Evolutionary conservation across 2,888 invertebrate species (phyloP), one percentile per base, ranked within the genome.

Genomic region (Antheraea assamensis): DNA sequence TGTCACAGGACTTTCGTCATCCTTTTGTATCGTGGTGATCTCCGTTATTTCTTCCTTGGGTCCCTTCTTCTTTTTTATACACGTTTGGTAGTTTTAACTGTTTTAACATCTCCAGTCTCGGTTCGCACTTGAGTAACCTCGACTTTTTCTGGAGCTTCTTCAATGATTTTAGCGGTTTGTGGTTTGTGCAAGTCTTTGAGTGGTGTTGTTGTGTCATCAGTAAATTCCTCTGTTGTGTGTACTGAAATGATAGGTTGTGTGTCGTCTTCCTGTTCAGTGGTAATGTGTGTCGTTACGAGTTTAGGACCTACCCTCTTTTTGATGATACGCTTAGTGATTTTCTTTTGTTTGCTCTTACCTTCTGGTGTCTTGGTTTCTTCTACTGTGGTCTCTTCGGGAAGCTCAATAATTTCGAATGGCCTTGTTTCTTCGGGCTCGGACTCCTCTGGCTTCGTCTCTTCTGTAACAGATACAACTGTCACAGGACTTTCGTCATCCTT

Each of bases 1-100:
- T 0, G 87, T 88, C 2, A 87, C 79, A 0, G 89, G 87, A 3
- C 78, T 79, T 71, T 90, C 86, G 42, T 87, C 88, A 10, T 90
- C 88, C 74, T 90, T 88, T 74, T 92, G 86, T 47, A 90, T 85
- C 27, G 93, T 94, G 5, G 90, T 84, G 49, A 90, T 90, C 19
- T 91, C 91, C 7, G 95, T 92, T 49, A 91, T 85, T 78, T 93
- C 92, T 75, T 90, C 84, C 72, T 93, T 93, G 0, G 84, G 82
- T 1, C 91, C 95, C 72, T 88, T 90, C 75, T 85, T 87, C 72
- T 92, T 92, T 78, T 91, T 95, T 2, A 93, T 89, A 89, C 87
- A 1, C 92, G 92, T 76, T 90, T 95, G 15, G 91, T 93, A 0
- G 87, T 87, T 3, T 84, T 87, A 72, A 87, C 87, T 76, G 85